Base-by-base conservation (phyloP, 1,140 invertebrate genomes). In the Paracyclopina nana region DNA sequence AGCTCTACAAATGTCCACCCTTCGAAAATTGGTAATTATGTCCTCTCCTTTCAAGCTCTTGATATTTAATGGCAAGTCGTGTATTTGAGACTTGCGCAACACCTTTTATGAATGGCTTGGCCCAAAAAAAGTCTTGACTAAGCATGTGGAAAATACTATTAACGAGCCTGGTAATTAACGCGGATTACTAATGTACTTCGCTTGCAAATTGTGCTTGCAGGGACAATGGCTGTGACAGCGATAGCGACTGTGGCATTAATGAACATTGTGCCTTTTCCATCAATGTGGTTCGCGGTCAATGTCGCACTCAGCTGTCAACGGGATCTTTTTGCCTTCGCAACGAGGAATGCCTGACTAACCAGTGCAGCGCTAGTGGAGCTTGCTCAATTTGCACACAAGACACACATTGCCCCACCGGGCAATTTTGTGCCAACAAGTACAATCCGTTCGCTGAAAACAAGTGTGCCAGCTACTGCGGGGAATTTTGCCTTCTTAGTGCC, bases 231-330 rank as follows among this genome's bases (percentile, higher is more conserved):
- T 46, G 38, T 11, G 1, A 34, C 25, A 16, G 16, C 4, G 31
- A 52, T 40, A 26, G 20, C n/a, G 38, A 52, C 12, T 52, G 50
- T 27, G 50, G 50, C 24, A 16, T 52, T 22, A 52, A 52, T 27
- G 50, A 52, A 26, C 43, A 44, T 18, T 52, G 50, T 18, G 31
- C 38, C 18, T 48, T 28, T 2, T 25, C 18, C 27, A 2, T 27
- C 9, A 42, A 14, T 22, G 27, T 30, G 6, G 6, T 52, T 18
- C n/a, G n/a, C 20, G 31, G 31, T 5, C 30, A 52, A 52, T 52
- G 50, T 29, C 38, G 50, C 8, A 52, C 50, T n/a, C 43, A 20
- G 12, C 22, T 52, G 24, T 41, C 50, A 8, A 25, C 43, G 12
- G 50, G 50, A 4, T 52, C 50, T 2, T 14, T 52, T n/a, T 52